Conservation (phyloP, 2,113 vertebrate genomes). For the Smithornis capensis region DNA sequence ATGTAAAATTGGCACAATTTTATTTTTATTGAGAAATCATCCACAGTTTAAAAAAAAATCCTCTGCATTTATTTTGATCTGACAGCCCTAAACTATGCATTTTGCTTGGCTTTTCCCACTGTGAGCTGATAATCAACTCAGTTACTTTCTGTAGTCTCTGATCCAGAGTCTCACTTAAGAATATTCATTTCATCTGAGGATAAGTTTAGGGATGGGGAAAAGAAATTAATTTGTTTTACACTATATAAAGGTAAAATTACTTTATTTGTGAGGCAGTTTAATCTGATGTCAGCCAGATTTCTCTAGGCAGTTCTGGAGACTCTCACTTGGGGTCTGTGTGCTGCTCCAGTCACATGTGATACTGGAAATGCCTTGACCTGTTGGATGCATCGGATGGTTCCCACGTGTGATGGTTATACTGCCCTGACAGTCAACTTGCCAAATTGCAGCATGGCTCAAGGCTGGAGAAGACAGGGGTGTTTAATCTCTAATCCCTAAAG, state of each 20-base stretch:
- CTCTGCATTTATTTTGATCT: background rate
- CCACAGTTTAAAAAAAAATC: background rate
- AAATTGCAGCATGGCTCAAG: background rate
- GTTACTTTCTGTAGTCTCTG: background rate
- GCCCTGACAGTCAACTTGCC: background rate
- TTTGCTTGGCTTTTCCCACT: background rate
- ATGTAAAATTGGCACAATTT: background rate
- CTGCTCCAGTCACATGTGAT: fast-evolving
- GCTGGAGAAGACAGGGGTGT: background rate
- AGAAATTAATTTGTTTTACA: background rate
- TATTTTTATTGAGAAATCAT: background rate
- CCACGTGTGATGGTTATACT: background rate
- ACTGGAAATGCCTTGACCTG: background rate
- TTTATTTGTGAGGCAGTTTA: background rate
- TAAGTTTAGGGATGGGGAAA: background rate
- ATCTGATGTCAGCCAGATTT: background rate
- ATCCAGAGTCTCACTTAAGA: background rate
- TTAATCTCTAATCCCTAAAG: background rate
- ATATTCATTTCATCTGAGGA: background rate
- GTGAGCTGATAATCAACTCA: background rate
- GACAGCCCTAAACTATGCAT: background rate
- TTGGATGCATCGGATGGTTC: background rate
- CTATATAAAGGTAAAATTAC: background rate
- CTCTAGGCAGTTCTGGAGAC: background rate
- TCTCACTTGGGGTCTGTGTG: background rate